Base-by-base conservation (phyloP, 2,888 invertebrate genomes). In the Andrena fulva region DNA sequence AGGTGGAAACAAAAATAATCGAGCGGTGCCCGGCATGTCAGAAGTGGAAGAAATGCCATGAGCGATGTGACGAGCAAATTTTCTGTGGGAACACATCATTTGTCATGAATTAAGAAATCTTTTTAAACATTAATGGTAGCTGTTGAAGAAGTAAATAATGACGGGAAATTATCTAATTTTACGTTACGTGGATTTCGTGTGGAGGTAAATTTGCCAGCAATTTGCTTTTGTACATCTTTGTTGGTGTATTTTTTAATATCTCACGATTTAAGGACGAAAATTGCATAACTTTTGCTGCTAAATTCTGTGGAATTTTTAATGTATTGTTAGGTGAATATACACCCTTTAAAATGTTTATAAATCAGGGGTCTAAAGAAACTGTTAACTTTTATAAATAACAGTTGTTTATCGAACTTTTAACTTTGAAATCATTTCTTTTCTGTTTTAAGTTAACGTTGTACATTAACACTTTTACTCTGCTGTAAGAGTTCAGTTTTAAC, bases 111-210 rank as follows among this genome's bases (percentile, higher is more conserved):
- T 42, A 2, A n/a, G 27, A 29, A 48, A 59, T 48, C 12, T 27
- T 48, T 33, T 48, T 27, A 8, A 12, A n/a, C 5, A 8, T 48
- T 72, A 59, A 77, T 50, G 27, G 29, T 16, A 59, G 24, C 20
- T 56, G 31, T 29, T 7, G 54, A 56, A 48, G 52, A 3, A 31
- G 12, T 20, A n/a, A 12, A 33, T 33, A 59, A 72, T 27, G 48
- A 64, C n/a, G 10, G 31, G 48, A 31, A 27, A 64, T 73, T 50
- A 24, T 54, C 12, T 31, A 48, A 50, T 63, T 54, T 54, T 62
- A 10, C 24, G 24, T 8, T 62, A 16, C 29, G 24, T 29, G 6
- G 33, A 70, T 52, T 52, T 31, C 3, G 6, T 70, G 20, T 6
- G 33, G 20, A 20, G 27, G 16, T 3, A 0, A 0, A 12, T 20